A percentile compares a stretch with the other conserved stretches of the same genome.
phyloP scores from a whole-genome alignment of 2,113 vertebrate species.

The Scatophagus argus region DNA sequence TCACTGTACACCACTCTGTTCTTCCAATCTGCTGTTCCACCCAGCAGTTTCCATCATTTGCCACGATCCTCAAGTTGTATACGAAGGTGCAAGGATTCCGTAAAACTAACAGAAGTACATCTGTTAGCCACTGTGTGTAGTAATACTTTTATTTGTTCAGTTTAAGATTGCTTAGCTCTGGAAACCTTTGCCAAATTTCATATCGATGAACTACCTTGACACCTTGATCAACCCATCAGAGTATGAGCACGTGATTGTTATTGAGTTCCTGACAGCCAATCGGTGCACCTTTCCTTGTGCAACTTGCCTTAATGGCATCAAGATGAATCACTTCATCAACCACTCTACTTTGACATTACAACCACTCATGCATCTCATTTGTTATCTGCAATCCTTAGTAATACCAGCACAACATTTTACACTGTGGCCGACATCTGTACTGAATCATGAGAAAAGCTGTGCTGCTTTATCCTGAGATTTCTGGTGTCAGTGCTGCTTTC shows the following conservation, averaged over 20 bases:
- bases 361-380: background rate
- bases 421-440: background rate
- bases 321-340: background rate
- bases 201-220: background rate
- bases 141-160: background rate
- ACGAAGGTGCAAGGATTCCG: slow-evolving; percentile 25
- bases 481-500: background rate
- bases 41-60: slow-evolving; percentile 2
- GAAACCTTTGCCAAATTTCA: background rate
- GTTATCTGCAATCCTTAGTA: background rate
- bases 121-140: background rate
- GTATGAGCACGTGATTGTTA: background rate
- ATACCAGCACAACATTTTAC: background rate
- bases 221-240: background rate
- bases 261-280: background rate
- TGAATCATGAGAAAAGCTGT: background rate
- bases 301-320: background rate
- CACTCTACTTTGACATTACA: background rate
- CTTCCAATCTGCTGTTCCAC: slow-evolving; percentile 8
- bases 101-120: background rate
- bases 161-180: background rate
- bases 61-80: slow-evolving; percentile 13
- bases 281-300: slow-evolving; percentile 4
- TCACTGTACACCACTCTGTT: background rate
- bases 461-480: background rate